A percentile compares a stretch with the other conserved stretches of the same genome.
Conservation (phyloP, 2,888 invertebrate species). For the Hypsopygia costalis region DNA sequence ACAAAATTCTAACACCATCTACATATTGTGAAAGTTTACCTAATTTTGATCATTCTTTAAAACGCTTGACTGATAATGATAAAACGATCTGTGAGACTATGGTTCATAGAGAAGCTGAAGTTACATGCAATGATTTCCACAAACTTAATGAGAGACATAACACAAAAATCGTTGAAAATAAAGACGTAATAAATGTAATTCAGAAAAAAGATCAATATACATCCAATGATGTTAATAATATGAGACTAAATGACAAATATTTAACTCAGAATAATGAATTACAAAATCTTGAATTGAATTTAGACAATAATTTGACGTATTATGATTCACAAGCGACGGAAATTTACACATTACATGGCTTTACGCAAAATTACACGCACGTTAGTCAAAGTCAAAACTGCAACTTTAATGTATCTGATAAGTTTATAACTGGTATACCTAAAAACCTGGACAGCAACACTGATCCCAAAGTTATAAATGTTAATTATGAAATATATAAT, state of each 20-base stretch:
- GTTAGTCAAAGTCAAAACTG: constrained; percentile 41
- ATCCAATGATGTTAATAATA: background rate
- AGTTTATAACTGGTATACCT: constrained; percentile 23
- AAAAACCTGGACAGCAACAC: background rate
- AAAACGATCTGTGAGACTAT: constrained; percentile 7
- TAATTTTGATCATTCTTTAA: too few species aligned
- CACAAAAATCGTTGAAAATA: too few species aligned
- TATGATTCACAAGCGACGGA: constrained; percentile 32
- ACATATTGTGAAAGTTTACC: constrained; percentile 1
- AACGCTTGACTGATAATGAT: constrained; percentile 7
- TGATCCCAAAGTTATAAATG: too few species aligned
- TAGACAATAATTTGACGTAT: background rate
- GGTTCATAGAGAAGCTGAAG: background rate
- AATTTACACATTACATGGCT: constrained; percentile 26
- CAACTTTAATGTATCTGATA: constrained; percentile 27
- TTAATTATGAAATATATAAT: too few species aligned
- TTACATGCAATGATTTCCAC: background rate
- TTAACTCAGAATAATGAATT: too few species aligned
- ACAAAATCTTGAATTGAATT: too few species aligned
- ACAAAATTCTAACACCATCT: constrained; percentile 1
- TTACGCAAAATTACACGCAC: constrained; percentile 33
- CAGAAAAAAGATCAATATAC: background rate
- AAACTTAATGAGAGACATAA: too few species aligned
- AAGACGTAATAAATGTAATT: too few species aligned
- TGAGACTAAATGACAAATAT: too few species aligned